Evolutionary conservation across 2,888 invertebrate genomes (phyloP).

Genomic region (Tetheella fluctuosa): DNA sequence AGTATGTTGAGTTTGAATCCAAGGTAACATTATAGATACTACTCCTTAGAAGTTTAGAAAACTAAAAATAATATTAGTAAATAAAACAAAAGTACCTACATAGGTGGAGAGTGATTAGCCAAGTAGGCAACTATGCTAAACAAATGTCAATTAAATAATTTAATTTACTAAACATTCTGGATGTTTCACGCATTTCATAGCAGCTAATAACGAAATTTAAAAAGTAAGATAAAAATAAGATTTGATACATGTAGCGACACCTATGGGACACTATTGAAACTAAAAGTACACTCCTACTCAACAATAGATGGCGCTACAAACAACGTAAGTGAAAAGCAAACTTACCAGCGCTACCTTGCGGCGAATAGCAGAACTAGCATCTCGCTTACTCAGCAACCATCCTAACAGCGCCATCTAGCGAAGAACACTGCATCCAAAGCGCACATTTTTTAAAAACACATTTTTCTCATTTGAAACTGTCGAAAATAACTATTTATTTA

Average conservation of each 20-base stretch:
- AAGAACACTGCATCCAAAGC: conserved; percentile 80
- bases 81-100: too few species aligned
- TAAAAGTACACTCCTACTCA: conserved; percentile 43
- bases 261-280: conserved; percentile 35
- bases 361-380: conserved; percentile 55
- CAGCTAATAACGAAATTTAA: too few species aligned
- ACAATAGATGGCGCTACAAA: conserved; percentile 50
- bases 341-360: conserved; percentile 74
- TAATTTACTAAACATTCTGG: too few species aligned
- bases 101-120: too few species aligned
- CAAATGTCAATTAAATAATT: too few species aligned
- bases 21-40: too few species aligned
- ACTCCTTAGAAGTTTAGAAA: too few species aligned
- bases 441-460: conserved; percentile 60
- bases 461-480: conserved; percentile 38
- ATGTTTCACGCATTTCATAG: neutral
- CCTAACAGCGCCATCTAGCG: conserved; percentile 71
- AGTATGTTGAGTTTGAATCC: too few species aligned
- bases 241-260: conserved; percentile 46
- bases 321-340: conserved; percentile 16
- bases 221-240: neutral
- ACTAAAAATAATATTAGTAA: too few species aligned
- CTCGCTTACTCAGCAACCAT: conserved; percentile 62
- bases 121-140: too few species aligned
- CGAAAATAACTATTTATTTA: conserved; percentile 36